Conservation (phyloP, 2,888 invertebrate species). For the Lumbricus terrestris region DNA sequence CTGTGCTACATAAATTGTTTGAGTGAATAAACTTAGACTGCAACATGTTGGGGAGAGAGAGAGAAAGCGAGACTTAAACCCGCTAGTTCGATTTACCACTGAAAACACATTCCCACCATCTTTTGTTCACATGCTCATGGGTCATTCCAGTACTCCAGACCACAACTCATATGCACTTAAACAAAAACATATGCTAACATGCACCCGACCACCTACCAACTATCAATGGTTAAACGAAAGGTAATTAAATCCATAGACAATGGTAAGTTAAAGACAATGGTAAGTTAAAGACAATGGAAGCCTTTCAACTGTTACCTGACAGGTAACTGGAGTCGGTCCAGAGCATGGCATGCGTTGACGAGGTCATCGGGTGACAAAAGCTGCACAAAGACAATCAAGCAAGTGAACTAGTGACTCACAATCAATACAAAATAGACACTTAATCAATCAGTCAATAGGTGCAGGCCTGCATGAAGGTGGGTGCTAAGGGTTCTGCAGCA, state of each 20-base stretch:
- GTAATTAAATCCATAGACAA: background rate
- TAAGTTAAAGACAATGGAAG: background rate
- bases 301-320: conserved; percentile 50
- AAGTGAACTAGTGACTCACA: conserved; percentile 27
- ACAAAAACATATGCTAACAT: background rate
- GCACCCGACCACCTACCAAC: background rate
- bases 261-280: background rate
- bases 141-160: background rate
- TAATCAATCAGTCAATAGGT: background rate
- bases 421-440: conserved; percentile 14
- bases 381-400: conserved; percentile 45
- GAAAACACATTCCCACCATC: background rate
- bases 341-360: conserved; percentile 75
- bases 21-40: background rate
- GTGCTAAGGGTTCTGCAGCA: no score
- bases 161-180: background rate
- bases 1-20: background rate
- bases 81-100: background rate
- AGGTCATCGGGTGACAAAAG: conserved; percentile 95
- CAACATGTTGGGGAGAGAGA: background rate
- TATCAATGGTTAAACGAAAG: background rate
- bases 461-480: no score
- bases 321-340: conserved; percentile 57
- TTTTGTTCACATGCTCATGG: background rate
- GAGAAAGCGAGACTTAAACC: background rate